Evolutionary conservation across 2,888 invertebrate genomes (phyloP).

Genomic region (Strigamia transsilvanica): DNA sequence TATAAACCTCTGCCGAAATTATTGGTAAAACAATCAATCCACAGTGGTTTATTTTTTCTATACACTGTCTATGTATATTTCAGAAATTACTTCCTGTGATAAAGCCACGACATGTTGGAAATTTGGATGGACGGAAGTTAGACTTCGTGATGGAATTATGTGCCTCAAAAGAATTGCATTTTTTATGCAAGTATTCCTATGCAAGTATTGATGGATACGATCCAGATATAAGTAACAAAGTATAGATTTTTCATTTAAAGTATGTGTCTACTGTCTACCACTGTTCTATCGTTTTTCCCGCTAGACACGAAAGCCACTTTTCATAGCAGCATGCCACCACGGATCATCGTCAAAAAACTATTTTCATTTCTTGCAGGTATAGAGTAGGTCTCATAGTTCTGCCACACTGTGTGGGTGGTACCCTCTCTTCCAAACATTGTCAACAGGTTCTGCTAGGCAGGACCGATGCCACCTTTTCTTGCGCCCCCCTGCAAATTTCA

Average conservation of each 20-base stretch:
- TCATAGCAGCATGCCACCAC: neutral
- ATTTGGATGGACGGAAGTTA: neutral
- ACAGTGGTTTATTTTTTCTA: neutral
- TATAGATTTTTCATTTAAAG: neutral
- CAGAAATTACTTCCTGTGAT: neutral
- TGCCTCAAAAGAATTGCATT: neutral
- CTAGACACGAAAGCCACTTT: neutral
- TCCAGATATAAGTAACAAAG: neutral
- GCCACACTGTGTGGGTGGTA: neutral
- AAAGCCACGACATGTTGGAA: neutral
- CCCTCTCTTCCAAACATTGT: no score
- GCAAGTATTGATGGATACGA: neutral
- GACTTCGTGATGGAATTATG: neutral
- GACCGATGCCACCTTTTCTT: no score
- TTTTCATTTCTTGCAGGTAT: neutral
- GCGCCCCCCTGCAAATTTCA: no score
- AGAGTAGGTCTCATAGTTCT: neutral
- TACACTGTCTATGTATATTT: no score
- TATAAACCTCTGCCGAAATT: neutral
- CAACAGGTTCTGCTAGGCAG: no score
- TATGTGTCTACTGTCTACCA: no score
- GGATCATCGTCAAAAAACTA: neutral
- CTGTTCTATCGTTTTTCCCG: no score
- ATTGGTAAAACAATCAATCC: neutral
- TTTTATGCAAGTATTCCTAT: neutral